These are phyloP conservation scores for Megalops cyprinoides DNA, from an alignment of 2,797 vertebrate species.

Conservation along the genomic window DNA sequence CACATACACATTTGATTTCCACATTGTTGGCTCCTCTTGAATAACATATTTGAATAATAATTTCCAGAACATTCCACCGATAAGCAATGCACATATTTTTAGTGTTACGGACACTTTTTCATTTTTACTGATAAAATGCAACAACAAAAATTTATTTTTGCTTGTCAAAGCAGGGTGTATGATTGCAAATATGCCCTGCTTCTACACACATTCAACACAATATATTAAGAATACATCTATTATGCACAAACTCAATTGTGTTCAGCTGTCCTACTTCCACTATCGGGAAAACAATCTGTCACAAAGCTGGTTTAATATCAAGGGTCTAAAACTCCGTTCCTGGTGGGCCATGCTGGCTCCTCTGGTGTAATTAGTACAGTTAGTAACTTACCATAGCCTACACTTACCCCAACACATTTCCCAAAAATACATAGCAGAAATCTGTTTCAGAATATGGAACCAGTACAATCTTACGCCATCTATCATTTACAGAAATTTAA, in stretches of 20 bases:
- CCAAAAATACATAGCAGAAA: neutral
- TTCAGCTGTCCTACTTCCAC: constrained; percentile 6
- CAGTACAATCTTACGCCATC: too few relatives aligned
- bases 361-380: neutral
- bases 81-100: neutral
- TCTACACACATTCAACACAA: too few relatives aligned
- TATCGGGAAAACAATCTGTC: neutral
- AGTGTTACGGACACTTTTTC: neutral
- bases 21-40: too few relatives aligned
- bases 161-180: neutral
- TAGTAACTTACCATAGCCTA: neutral
- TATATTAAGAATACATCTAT: too few relatives aligned
- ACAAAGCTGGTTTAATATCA: neutral
- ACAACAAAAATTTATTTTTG: constrained; percentile 10
- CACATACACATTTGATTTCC: constrained; percentile 5
- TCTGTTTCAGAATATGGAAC: too few relatives aligned
- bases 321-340: neutral
- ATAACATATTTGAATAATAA: constrained; percentile 14
- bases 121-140: neutral
- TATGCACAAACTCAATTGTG: neutral
- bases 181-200: too few relatives aligned
- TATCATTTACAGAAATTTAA: neutral
- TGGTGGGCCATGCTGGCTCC: neutral
- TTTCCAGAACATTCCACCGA: constrained; percentile 20
- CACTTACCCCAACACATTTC: neutral